phyloP scores from a whole-genome alignment of 64 coral and sea anemone genomes.

The Actinia tenebrosa region DNA sequence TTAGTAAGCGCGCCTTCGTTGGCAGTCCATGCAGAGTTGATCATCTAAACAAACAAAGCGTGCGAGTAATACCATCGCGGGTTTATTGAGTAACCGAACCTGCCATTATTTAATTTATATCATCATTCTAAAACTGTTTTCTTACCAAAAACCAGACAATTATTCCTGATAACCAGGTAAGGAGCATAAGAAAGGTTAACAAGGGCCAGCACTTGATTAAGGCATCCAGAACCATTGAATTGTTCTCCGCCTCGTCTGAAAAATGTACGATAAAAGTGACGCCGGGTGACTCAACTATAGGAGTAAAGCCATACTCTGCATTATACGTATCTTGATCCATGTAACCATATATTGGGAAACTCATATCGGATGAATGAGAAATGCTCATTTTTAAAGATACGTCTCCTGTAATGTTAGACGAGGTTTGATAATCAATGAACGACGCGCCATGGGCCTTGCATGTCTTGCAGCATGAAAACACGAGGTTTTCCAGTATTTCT shows the following conservation, averaged over 20 bases:
- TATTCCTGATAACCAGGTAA: constrained; percentile 48
- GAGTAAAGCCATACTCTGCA: constrained; percentile 33
- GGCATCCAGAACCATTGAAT: constrained; percentile 24
- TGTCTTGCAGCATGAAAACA: constrained; percentile 38
- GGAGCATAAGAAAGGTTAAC: constrained; percentile 31
- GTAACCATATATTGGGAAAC: constrained; percentile 69
- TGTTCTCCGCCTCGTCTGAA: neutral
- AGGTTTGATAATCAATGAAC: constrained; percentile 2
- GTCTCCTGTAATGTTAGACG: neutral
- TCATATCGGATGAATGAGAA: constrained; percentile 44
- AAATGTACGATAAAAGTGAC: constrained; percentile 62
- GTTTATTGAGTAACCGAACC: too few species aligned
- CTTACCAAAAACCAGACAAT: constrained; percentile 75
- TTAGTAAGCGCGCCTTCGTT: too few species aligned
- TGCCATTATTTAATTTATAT: too few species aligned
- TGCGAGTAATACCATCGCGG: too few species aligned
- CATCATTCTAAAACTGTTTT: too few species aligned
- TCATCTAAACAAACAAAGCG: too few species aligned
- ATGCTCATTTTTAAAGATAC: neutral
- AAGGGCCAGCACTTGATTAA: constrained; percentile 40
- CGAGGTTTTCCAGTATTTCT: constrained; percentile 32
- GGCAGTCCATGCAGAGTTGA: too few species aligned
- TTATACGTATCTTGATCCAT: constrained; percentile 47
- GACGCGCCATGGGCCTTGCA: constrained; percentile 32
- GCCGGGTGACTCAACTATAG: constrained; percentile 58